A percentile compares a stretch with the other conserved stretches of the same genome.
These are phyloP conservation scores for Sphyrna mokarran DNA, from an alignment of 2,113 vertebrate genomes.

Conservation along the genomic window DNA sequence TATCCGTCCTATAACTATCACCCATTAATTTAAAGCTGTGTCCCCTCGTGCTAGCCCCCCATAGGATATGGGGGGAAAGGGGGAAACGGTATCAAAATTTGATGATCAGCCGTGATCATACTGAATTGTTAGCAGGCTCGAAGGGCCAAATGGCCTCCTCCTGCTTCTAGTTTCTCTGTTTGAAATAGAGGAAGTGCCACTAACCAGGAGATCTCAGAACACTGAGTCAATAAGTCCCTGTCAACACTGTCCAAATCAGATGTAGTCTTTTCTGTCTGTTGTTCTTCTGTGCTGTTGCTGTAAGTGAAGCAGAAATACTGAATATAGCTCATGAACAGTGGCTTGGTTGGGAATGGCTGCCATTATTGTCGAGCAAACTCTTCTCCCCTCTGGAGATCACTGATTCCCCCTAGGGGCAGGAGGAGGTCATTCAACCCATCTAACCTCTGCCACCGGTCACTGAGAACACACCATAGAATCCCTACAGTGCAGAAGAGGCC, in stretches of 20 bases:
- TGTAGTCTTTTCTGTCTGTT: not conserved
- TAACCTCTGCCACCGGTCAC: not conserved
- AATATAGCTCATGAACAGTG: too few relatives aligned
- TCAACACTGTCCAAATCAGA: not conserved
- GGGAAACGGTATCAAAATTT: too few relatives aligned
- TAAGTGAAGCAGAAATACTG: not conserved
- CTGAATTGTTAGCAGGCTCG: too few relatives aligned
- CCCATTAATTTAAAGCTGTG: too few relatives aligned
- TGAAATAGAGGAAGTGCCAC: not conserved
- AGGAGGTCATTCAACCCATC: not conserved
- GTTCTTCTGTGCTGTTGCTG: not conserved
- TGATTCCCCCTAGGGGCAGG: not conserved
- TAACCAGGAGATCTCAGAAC: not conserved
- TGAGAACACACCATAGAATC: too few relatives aligned
- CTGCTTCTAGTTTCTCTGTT: too few relatives aligned
- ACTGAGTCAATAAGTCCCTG: not conserved
- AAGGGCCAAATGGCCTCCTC: too few relatives aligned
- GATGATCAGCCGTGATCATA: too few relatives aligned
- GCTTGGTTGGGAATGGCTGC: not conserved
- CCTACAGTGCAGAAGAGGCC: too few relatives aligned
- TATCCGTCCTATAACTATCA: too few relatives aligned
- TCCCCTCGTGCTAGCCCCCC: too few relatives aligned
- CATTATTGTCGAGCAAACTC: not conserved
- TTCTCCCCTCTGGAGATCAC: not conserved
- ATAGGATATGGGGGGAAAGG: too few relatives aligned